A percentile compares a stretch with the other conserved stretches of the same genome.
phyloP scores from a whole-genome alignment of 2,888 invertebrate species.

The Eupithecia subfuscata region DNA sequence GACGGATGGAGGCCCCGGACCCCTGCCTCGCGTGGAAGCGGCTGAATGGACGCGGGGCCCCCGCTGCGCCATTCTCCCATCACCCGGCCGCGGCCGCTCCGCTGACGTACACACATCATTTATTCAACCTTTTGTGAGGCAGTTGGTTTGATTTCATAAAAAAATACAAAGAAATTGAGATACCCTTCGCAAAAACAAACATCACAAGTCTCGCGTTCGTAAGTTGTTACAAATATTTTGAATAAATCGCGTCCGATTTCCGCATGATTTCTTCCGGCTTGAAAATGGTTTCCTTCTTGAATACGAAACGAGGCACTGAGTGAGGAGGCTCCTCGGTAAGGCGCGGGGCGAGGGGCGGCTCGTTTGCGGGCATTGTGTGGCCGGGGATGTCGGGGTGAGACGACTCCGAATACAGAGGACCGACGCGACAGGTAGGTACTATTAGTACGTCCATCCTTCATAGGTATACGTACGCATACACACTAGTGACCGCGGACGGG shows the following conservation, averaged over 20 bases:
- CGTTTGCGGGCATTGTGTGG: constrained; percentile 31
- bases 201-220: constrained; percentile 39
- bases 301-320: constrained; percentile 57
- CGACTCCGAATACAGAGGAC: constrained; percentile 1
- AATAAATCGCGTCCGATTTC: constrained; percentile 63
- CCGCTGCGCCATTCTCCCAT: constrained; percentile 73
- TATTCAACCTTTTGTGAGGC: constrained; percentile 66
- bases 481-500: background rate
- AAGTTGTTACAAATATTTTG: constrained; percentile 67
- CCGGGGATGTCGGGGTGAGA: constrained; percentile 3
- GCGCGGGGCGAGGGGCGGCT: constrained; percentile 20
- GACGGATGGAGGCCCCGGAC: constrained; percentile 60
- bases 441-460: no score
- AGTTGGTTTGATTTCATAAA: constrained; percentile 63
- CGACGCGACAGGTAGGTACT: no score
- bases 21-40: constrained; percentile 59
- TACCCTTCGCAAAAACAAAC: constrained; percentile 47
- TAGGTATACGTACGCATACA: background rate
- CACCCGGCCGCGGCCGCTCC: constrained; percentile 47
- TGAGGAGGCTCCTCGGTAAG: constrained; percentile 5
- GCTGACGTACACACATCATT: constrained; percentile 69
- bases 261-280: constrained; percentile 60
- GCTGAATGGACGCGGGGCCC: constrained; percentile 67
- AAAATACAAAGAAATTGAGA: constrained; percentile 48
- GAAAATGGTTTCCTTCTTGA: constrained; percentile 63